Evolutionary conservation across 2,888 invertebrate genomes (phyloP).

Genomic region (Leptopilina myrica): DNA sequence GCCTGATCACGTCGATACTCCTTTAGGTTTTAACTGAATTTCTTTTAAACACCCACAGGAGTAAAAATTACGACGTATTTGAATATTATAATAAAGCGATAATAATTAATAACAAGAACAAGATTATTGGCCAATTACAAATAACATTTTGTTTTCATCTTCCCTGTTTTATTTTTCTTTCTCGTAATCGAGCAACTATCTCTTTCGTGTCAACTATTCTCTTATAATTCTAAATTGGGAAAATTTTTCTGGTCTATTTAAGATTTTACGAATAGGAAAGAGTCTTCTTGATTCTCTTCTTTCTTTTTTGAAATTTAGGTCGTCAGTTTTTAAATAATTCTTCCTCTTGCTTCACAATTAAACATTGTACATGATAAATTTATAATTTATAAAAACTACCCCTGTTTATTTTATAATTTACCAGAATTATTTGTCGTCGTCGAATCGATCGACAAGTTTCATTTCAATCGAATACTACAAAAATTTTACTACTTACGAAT

Average conservation of each 20-base stretch:
- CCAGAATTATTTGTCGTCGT: too few relatives aligned
- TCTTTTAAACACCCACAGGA: constrained; percentile 19
- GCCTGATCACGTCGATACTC: constrained; percentile 8
- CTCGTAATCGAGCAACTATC: background rate
- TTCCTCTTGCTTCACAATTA: too few relatives aligned
- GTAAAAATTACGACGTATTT: constrained; percentile 18
- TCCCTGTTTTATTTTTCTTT: too few relatives aligned
- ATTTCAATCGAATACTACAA: too few relatives aligned
- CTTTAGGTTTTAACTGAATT: constrained; percentile 17
- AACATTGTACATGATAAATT: too few relatives aligned
- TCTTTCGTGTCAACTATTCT: constrained; percentile 35
- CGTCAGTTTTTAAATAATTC: too few relatives aligned
- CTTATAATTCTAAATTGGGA: constrained; percentile 11
- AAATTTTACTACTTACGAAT: too few relatives aligned
- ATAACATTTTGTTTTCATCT: background rate
- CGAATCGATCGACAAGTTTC: too few relatives aligned
- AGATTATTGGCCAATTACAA: constrained; percentile 17
- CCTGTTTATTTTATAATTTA: too few relatives aligned
- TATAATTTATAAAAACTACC: too few relatives aligned
- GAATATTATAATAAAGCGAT: constrained; percentile 9
- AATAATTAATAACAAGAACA: constrained; percentile 22
- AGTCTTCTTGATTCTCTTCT: background rate
- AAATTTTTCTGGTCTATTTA: constrained; percentile 16
- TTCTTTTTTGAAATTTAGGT: background rate
- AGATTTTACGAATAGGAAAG: constrained; percentile 16